Evolutionary conservation across 2,888 invertebrate genomes (phyloP).

Genomic region (Cosmopolites sordidus): DNA sequence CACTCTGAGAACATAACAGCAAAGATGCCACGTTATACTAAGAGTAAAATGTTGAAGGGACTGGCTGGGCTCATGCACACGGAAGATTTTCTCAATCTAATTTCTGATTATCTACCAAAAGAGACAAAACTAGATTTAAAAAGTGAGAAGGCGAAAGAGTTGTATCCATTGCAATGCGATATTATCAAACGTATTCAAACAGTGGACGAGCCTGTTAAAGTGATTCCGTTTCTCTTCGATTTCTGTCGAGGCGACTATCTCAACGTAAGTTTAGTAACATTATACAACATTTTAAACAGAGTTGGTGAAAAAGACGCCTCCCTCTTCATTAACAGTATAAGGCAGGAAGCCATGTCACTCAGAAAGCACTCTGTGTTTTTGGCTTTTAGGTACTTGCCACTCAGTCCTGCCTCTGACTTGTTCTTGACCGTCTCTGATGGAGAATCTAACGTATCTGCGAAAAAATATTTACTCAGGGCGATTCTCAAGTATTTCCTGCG

Average conservation of each 20-base stretch:
- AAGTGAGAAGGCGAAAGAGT: constrained; percentile 21
- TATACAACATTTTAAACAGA: constrained; percentile 30
- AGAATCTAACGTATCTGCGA: constrained; percentile 23
- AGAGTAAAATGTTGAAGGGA: constrained; percentile 10
- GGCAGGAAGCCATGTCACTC: constrained; percentile 28
- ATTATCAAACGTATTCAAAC: constrained; percentile 20
- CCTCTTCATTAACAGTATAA: constrained; percentile 22
- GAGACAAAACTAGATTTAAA: constrained; percentile 27
- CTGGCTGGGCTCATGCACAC: constrained; percentile 25
- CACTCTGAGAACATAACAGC: constrained; percentile 8
- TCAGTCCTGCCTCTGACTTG: constrained; percentile 17
- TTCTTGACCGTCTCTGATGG: constrained; percentile 11
- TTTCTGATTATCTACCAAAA: constrained; percentile 26
- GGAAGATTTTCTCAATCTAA: constrained; percentile 24
- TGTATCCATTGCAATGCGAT: constrained; percentile 28
- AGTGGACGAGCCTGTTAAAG: constrained; percentile 18
- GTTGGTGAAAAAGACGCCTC: constrained; percentile 27
- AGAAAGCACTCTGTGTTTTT: constrained; percentile 32
- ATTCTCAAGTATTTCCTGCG: constrained; percentile 30
- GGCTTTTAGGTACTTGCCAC: constrained; percentile 25
- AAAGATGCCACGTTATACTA: no score
- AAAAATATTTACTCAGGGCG: constrained; percentile 29
- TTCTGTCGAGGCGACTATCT: constrained; percentile 32
- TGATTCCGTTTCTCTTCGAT: constrained; percentile 25
- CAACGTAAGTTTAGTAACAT: constrained; percentile 24